Conservation (phyloP, 1,140 invertebrate genomes). For the Bombus consobrinus region DNA sequence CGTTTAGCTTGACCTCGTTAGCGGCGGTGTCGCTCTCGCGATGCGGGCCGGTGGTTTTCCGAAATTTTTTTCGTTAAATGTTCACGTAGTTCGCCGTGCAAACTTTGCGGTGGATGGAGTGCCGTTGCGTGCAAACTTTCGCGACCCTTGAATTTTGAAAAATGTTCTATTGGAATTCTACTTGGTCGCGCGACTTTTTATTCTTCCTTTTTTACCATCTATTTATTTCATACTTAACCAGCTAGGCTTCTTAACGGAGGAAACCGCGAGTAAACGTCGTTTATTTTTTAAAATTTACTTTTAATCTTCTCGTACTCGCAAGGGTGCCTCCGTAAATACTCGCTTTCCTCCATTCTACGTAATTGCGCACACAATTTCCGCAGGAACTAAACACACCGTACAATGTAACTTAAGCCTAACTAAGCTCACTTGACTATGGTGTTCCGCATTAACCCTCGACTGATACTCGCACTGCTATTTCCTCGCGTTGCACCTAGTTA, state of each 20-base stretch:
- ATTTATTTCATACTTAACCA: not conserved
- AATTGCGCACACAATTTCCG: slow-evolving; percentile 14
- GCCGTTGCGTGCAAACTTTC: not conserved
- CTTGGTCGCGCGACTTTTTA: not conserved
- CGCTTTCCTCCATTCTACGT: slow-evolving; percentile 2
- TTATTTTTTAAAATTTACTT: not conserved
- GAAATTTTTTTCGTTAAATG: slow-evolving; percentile 20
- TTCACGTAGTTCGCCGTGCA: slow-evolving; percentile 1
- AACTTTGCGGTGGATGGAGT: slow-evolving; percentile 2
- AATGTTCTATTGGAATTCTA: not conserved
- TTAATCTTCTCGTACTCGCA: not conserved
- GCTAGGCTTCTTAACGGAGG: not conserved
- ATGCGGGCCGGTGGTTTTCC: not conserved
- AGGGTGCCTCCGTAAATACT: not conserved
- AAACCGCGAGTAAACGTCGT: not conserved
- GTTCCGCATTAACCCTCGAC: slow-evolving; percentile 23
- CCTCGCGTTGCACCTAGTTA: not conserved
- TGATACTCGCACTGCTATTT: not conserved
- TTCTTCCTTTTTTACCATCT: not conserved
- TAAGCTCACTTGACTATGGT: slow-evolving; percentile 15
- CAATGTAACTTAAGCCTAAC: slow-evolving; percentile 31
- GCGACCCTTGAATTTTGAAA: not conserved
- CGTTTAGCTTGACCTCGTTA: slow-evolving; percentile 17
- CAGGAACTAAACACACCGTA: slow-evolving; percentile 11
- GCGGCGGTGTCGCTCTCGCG: not conserved